Evolutionary conservation across 2,113 vertebrate species (phyloP).

Genomic region (Baryphthengus martii): DNA sequence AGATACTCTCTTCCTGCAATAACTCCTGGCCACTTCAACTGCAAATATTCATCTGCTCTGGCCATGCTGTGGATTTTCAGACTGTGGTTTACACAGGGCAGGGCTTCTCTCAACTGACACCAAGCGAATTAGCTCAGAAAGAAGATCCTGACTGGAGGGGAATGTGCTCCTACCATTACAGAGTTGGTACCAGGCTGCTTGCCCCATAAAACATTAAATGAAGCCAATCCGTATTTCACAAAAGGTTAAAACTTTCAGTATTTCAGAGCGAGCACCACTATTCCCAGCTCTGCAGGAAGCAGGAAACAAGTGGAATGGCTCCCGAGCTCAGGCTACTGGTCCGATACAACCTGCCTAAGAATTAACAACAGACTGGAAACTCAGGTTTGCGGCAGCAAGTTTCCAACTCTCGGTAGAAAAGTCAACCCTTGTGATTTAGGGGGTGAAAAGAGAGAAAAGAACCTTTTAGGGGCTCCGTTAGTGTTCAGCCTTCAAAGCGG

Average conservation of each 20-base stretch:
- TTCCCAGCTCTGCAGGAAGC: neutral
- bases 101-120: neutral
- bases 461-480: neutral
- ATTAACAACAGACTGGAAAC: neutral
- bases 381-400: neutral
- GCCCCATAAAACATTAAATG: neutral
- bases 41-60: neutral
- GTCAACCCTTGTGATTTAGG: neutral
- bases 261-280: neutral
- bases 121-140: neutral
- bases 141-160: neutral
- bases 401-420: neutral
- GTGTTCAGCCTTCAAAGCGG: neutral
- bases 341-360: neutral
- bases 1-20: neutral
- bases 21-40: neutral
- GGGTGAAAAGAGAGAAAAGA: neutral
- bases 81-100: neutral
- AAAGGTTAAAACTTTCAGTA: neutral
- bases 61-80: neutral
- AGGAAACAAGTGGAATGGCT: neutral
- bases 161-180: rapidly evolving
- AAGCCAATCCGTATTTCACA: neutral
- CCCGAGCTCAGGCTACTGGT: neutral
- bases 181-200: neutral